Percentiles rank a stretch among this genome's conserved stretches.
These are phyloP conservation scores for Drosophila littoralis DNA, from an alignment of 1,140 invertebrate species.

Conservation along the genomic window DNA sequence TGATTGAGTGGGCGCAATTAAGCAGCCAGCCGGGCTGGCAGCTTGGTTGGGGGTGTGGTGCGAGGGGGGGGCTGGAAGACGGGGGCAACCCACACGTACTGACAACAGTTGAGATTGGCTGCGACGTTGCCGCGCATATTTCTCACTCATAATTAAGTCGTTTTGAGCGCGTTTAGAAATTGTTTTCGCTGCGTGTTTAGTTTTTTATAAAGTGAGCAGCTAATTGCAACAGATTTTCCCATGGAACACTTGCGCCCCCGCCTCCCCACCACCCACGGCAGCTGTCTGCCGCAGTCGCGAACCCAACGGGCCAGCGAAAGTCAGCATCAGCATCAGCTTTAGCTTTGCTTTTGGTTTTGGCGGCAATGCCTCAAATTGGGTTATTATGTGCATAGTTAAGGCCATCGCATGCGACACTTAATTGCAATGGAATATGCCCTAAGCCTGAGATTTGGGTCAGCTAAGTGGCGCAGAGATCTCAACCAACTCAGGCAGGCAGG, in stretches of 20 bases:
- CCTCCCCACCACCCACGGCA: background rate
- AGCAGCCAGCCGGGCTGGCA: slow-evolving; percentile 21
- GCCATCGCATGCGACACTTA: slow-evolving; percentile 74
- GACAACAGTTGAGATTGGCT: slow-evolving; percentile 53
- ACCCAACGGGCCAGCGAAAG: slow-evolving; percentile 57
- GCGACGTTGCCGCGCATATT: slow-evolving; percentile 72
- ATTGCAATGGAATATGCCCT: slow-evolving; percentile 63
- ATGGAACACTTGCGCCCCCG: slow-evolving; percentile 37
- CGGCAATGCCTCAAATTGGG: slow-evolving; percentile 59
- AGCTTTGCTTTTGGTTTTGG: slow-evolving; percentile 25
- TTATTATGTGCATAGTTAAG: slow-evolving; percentile 82
- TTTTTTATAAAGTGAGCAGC: slow-evolving; percentile 73
- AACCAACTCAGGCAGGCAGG: background rate
- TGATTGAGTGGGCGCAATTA: slow-evolving; percentile 82
- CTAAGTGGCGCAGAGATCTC: slow-evolving; percentile 30
- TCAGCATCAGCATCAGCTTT: slow-evolving; percentile 12
- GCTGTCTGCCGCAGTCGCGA: background rate
- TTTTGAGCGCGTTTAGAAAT: slow-evolving; percentile 83
- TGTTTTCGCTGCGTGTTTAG: slow-evolving; percentile 80
- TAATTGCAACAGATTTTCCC: slow-evolving; percentile 82
- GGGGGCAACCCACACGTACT: slow-evolving; percentile 41
- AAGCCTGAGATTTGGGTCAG: slow-evolving; percentile 27
- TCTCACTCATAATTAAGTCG: slow-evolving; percentile 82
- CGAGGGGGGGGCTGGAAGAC: background rate
- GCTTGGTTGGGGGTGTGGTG: background rate